phyloP scores from a whole-genome alignment of 2,113 vertebrate species.

The Physeter macrocephalus region DNA sequence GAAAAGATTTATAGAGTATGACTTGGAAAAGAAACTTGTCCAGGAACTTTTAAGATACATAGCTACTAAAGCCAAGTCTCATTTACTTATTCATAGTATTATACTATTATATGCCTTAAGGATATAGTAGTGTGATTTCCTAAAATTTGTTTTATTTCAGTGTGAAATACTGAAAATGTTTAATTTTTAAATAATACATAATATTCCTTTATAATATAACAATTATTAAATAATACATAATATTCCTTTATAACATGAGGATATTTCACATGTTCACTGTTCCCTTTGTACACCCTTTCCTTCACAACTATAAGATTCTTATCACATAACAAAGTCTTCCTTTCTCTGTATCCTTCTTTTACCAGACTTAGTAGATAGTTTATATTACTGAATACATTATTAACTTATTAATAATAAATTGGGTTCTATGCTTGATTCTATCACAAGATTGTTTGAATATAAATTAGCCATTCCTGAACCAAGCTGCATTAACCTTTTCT shows the following conservation, averaged over 20 bases:
- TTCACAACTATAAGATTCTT: not conserved
- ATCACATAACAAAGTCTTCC: not conserved
- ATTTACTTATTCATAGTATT: not conserved
- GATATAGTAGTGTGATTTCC: not conserved
- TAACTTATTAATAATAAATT: slow-evolving; percentile 9
- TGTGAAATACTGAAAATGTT: not conserved
- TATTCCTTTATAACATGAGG: not conserved
- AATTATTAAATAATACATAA: not conserved
- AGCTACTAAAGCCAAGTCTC: not conserved
- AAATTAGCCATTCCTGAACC: not conserved
- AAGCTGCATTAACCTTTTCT: not conserved
- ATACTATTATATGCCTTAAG: not conserved
- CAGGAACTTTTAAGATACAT: not conserved
- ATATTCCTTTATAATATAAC: not conserved
- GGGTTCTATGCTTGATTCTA: not conserved
- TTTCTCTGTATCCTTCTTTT: not conserved
- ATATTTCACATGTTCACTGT: not conserved
- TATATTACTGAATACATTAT: not conserved
- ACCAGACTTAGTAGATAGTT: not conserved
- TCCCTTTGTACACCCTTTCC: not conserved
- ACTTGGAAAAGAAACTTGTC: not conserved
- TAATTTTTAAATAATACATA: not conserved
- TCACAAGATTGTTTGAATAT: not conserved
- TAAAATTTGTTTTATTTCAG: not conserved
- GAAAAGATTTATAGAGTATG: not conserved